Evolutionary conservation across 2,113 vertebrate species (phyloP), one percentile per base, ranked within the genome.

Genomic region (Tylochromis polylepis): DNA sequence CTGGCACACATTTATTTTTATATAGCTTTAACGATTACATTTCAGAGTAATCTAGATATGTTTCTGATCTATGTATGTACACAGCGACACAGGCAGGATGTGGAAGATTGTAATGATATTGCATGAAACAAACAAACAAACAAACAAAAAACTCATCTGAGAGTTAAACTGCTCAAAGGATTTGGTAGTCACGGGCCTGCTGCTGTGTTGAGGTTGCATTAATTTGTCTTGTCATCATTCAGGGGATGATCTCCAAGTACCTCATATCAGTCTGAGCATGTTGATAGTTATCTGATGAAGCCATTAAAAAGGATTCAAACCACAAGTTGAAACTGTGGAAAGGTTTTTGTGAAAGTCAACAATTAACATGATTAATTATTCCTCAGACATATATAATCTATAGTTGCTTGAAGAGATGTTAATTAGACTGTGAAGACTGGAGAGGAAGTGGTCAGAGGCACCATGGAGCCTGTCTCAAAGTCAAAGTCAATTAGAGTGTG

Each of bases 391-490:
- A 22, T 53, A 46, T 38, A 29, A 15, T 41, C 27, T 20, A 27
- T 38, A 78, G 6, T 41, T n/a, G 20, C 27, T 51, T 27, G 31
- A 29, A 12, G 56, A 72, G 22, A 79, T 75, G 70, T 29, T 88
- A 41, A 77, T 65, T 94, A 96, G 82, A 96, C 93, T 24, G 92
- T 83, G 16, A 93, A 93, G 2, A 89, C 88, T 3, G 96, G 95
- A 0, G 95, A 94, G 67, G 96, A 89, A 29, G 92, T 82, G 1
- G 96, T 96, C 46, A 98, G 97, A 83, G 97, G 97, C 60, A 96
- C 94, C 59, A 97, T 96, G 88, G 97, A 97, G 83, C 97, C 95
- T 2, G 96, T 96, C 93, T 97, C 97, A 84, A 96, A 97, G 94
- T 97, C 96, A 92, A 97, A 95, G 91, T 98, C 97, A 81, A 97